Base-by-base conservation (phyloP, 2,113 vertebrate species). In the Zeus faber region DNA sequence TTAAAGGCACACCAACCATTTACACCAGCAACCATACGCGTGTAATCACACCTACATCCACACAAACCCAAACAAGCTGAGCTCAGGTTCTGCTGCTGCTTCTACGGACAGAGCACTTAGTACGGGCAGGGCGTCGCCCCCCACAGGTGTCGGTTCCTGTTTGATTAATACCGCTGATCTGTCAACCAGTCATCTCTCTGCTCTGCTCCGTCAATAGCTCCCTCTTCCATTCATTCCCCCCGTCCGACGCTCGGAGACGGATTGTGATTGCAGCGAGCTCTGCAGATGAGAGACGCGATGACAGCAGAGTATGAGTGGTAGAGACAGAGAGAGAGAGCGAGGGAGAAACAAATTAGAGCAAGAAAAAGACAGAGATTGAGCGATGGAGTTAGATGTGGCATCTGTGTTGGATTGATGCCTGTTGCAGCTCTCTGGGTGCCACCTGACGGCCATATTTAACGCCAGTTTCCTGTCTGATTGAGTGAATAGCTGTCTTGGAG, bases 381-480 rank as follows among this genome's bases (percentile, higher is more conserved):
- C 6, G 49, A 64, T 63, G 70, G 55, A 67, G 61, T 65, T 80
- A 54, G 70, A 72, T 58, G 47, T 68, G 71, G 74, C 76, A 74
- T 77, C 80, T 82, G 70, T 64, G 80, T 72, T 73, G 65, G 81
- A 86, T 79, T 76, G 74, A 85, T 85, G 76, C 61, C 77, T 79
- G 68, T 70, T 76, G 70, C 52, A 27, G 58, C 18, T 62, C 58
- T 64, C 52, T 46, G 53, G 68, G 47, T 71, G 76, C 72, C 76
- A 81, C 67, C 79, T 82, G 85, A 80, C 68, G 72, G 69, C 49
- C 67, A 52, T 80, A 74, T 85, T 83, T 77, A 82, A 83, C 68
- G 51, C 63, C 67, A 59, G 65, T 69, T 74, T 81, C 61, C 66
- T 78, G 60, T 67, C 62, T 77, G 73, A 79, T 73, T 52, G 75